These are phyloP conservation scores for Pammene aurita DNA, from an alignment of 2,888 invertebrate species.

Conservation along the genomic window DNA sequence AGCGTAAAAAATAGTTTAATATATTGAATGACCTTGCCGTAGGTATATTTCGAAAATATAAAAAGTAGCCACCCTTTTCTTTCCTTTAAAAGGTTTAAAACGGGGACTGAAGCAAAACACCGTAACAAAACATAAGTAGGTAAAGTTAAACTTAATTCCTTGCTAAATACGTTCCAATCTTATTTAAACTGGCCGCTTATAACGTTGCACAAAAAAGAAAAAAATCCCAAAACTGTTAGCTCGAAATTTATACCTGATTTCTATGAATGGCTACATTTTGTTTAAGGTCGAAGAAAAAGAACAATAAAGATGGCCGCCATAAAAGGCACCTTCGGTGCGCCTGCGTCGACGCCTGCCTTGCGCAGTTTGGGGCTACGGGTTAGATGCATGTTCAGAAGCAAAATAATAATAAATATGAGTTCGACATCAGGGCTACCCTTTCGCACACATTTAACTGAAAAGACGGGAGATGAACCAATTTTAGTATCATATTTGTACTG, in stretches of 20 bases:
- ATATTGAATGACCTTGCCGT: too few species aligned
- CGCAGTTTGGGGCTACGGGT: slow-evolving; percentile 61
- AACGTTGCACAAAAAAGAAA: slow-evolving; percentile 59
- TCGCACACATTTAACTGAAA: too few species aligned
- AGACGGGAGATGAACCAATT: too few species aligned
- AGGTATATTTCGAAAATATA: too few species aligned
- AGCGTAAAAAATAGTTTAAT: too few species aligned
- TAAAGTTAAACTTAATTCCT: slow-evolving; percentile 51
- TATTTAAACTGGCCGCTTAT: slow-evolving; percentile 42
- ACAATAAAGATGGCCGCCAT: slow-evolving; percentile 71
- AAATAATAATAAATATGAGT: not conserved
- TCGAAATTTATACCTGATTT: slow-evolving; percentile 77
- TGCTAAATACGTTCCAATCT: slow-evolving; percentile 44
- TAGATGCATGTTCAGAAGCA: not conserved
- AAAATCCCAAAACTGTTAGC: slow-evolving; percentile 56
- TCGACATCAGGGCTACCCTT: not conserved
- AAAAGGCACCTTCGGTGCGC: slow-evolving; percentile 76
- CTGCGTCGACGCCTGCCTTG: slow-evolving; percentile 70
- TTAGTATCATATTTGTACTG: too few species aligned
- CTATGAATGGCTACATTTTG: slow-evolving; percentile 78
- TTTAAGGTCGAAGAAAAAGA: slow-evolving; percentile 66
- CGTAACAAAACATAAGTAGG: slow-evolving; percentile 16
- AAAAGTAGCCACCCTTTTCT: not conserved
- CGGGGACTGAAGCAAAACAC: not conserved
- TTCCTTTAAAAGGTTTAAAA: not conserved